Conservation (phyloP, 2,113 vertebrate genomes). For the Salvelinus sp. region DNA sequence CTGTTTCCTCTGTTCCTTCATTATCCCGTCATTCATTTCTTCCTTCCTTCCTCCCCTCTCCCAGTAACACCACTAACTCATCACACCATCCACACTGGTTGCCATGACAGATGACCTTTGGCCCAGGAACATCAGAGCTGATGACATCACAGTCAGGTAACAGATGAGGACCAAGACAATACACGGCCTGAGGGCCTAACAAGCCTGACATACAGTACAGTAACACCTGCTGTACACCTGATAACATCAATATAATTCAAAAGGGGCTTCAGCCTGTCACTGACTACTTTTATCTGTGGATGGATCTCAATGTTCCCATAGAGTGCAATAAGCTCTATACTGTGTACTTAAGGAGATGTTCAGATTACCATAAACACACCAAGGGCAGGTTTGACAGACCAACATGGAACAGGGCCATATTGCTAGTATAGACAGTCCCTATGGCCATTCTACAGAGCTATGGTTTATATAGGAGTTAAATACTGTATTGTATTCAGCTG, state of each 20-base stretch:
- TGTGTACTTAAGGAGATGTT: background rate
- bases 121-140: background rate
- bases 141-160: slow-evolving; percentile 13
- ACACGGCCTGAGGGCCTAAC: too few relatives aligned
- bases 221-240: too few relatives aligned
- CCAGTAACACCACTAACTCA: slow-evolving; percentile 32
- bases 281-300: slow-evolving; percentile 10
- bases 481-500: background rate
- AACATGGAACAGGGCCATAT: slow-evolving; percentile 7
- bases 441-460: too few relatives aligned
- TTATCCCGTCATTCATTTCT: slow-evolving; percentile 1
- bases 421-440: too few relatives aligned
- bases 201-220: too few relatives aligned
- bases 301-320: too few relatives aligned
- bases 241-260: too few relatives aligned
- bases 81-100: slow-evolving; percentile 31
- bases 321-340: background rate
- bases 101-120: slow-evolving; percentile 27
- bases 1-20: slow-evolving; percentile 6
- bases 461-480: too few relatives aligned
- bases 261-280: background rate
- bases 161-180: too few relatives aligned
- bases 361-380: slow-evolving; percentile 21
- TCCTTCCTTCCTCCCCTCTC: background rate
- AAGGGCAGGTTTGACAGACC: background rate